Base-by-base conservation (phyloP, 2,888 invertebrate genomes). In the Cosmia pyralina region DNA sequence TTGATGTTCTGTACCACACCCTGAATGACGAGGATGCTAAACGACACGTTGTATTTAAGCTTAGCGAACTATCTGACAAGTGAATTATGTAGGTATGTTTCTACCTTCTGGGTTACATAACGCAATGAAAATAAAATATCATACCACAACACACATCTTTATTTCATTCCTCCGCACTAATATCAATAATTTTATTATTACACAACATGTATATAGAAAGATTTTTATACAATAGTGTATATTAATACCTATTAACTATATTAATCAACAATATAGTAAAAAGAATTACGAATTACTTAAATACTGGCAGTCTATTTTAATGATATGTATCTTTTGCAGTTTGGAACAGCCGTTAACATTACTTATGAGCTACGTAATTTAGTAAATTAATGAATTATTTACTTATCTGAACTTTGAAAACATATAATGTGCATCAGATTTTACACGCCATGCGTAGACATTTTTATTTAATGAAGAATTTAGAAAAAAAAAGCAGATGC, bases 141-240 rank as follows among this genome's bases (percentile, higher is more conserved):
- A 82, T 91, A 91, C 90, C 94, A 95, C 95, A 95, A 96, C 95
- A 96, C 96, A 94, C 93, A 96, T 90, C 92, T 94, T 95, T 96
- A 95, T 94, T 95, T 92, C 88, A 90, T 89, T 90, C 86, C 86
- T 89, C 87, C 90, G 75, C 89, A 82, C 93, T 94, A 93, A 90
- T 91, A 82, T 92, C 91, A 92, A 91, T 93, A 94, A 92, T 93
- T 93, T 94, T 93, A 94, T 92, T 93, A 94, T 93, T 94, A 95
- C 95, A 96, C 96, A 96, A 96, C 96, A 96, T 96, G 96, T 96
- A 96, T 94, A 96, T 96, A 96, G 96, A 96, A 96, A 96, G 96
- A 95, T 92, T 94, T 95, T 96, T 94, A 95, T 96, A 96, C 95
- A 96, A 96, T 96, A 96, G 95, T 96, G 95, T 96, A 96, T 96